These are phyloP conservation scores for Otolemur crassicaudatus DNA, from an alignment of 2,797 vertebrate species.

Conservation along the genomic window DNA sequence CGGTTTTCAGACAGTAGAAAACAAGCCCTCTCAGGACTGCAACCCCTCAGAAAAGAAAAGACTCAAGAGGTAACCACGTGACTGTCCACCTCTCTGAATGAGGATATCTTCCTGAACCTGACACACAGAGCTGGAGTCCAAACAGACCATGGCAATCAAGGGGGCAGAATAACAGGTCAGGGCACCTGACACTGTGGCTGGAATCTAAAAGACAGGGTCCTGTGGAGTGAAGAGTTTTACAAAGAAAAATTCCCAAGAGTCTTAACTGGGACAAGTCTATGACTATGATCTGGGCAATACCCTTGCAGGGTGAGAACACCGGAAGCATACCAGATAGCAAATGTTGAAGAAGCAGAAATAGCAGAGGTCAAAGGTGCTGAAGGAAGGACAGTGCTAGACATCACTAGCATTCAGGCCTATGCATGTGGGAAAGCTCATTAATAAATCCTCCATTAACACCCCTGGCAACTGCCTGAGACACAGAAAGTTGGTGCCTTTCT, in stretches of 20 bases:
- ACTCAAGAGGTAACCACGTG: neutral
- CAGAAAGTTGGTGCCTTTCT: neutral
- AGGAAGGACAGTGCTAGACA: neutral
- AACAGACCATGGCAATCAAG: neutral
- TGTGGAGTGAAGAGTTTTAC: neutral
- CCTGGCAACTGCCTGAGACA: neutral
- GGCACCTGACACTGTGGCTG: neutral
- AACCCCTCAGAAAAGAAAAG: neutral
- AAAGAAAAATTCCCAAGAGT: neutral
- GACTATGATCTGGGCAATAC: neutral
- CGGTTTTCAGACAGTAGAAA: neutral
- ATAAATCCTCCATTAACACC: neutral
- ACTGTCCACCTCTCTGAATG: neutral
- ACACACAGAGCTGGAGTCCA: neutral
- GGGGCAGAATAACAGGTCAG: neutral
- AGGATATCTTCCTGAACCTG: neutral
- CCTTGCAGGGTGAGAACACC: neutral
- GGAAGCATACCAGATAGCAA: neutral
- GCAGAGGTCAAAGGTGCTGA: neutral
- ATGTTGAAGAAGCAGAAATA: neutral
- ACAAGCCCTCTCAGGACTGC: neutral
- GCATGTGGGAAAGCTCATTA: neutral
- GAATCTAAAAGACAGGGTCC: neutral
- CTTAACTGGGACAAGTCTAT: neutral
- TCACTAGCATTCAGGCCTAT: neutral